Percentiles rank a stretch among this genome's conserved stretches.
phyloP scores from a whole-genome alignment of 2,797 vertebrate species.

The Tiaroga cobitis region DNA sequence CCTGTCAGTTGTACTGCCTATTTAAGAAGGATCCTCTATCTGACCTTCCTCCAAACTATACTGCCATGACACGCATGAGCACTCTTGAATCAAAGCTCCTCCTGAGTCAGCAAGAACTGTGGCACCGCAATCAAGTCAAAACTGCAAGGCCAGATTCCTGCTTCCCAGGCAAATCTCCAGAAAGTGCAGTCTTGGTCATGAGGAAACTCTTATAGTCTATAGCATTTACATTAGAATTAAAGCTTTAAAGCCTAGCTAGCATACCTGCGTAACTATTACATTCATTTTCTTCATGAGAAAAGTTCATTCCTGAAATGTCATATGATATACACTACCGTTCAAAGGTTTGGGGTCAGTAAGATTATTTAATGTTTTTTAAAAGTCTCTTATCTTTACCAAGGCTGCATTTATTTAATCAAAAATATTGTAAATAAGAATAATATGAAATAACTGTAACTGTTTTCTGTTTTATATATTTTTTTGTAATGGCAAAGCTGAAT shows the following conservation, averaged over 20 bases:
- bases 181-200: neutral
- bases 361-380: neutral
- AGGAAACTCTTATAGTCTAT: neutral
- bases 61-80: slow-evolving; percentile 3
- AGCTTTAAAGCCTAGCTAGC: neutral
- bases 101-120: slow-evolving; percentile 26
- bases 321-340: neutral
- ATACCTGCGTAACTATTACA: neutral
- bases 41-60: slow-evolving; percentile 13
- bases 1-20: slow-evolving; percentile 15
- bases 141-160: slow-evolving; percentile 23
- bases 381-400: neutral
- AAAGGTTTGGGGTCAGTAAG: neutral
- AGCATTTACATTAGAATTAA: neutral
- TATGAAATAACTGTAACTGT: neutral
- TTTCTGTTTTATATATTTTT: neutral
- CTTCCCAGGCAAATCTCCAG: neutral
- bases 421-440: neutral
- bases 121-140: slow-evolving; percentile 24
- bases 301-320: neutral
- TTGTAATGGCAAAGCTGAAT: neutral
- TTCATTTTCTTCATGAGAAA: neutral
- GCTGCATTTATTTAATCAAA: neutral
- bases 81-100: slow-evolving; percentile 10
- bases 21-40: slow-evolving; percentile 18